These are phyloP conservation scores for Corvus moneduloides DNA, from an alignment of 2,113 vertebrate genomes.

Conservation along the genomic window DNA sequence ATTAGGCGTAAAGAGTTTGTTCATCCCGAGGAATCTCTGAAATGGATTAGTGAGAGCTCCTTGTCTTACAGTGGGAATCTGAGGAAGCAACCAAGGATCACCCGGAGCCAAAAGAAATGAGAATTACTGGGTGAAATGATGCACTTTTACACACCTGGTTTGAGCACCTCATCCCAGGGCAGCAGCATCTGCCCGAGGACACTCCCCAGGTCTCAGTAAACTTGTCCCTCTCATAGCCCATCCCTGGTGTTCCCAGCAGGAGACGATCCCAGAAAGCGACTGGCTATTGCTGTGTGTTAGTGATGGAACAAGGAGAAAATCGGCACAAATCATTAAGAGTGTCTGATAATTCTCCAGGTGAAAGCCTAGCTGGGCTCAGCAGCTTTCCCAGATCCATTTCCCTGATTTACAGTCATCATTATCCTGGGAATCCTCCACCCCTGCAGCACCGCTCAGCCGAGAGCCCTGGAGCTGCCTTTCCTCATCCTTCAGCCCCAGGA, in stretches of 20 bases:
- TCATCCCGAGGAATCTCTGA: neutral
- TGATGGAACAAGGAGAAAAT: neutral
- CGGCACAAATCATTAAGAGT: neutral
- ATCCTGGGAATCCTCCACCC: neutral
- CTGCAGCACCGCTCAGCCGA: fast-evolving
- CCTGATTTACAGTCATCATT: neutral
- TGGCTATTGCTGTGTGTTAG: neutral
- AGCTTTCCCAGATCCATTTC: neutral
- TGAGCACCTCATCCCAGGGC: neutral
- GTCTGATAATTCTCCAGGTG: neutral
- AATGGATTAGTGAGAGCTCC: neutral
- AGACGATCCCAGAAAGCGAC: neutral
- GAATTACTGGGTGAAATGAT: neutral
- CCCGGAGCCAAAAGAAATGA: neutral
- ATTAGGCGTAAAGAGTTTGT: constrained; percentile 1
- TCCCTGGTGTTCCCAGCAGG: neutral
- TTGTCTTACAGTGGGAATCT: neutral
- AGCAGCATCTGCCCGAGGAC: neutral
- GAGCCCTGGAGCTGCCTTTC: neutral
- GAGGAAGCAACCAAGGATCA: neutral
- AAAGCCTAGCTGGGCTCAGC: neutral
- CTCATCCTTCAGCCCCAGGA: neutral
- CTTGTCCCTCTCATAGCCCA: neutral
- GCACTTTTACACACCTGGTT: neutral
- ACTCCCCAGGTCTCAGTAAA: neutral